phyloP scores from a whole-genome alignment of 2,113 vertebrate species.

The Aramus guarauna region DNA sequence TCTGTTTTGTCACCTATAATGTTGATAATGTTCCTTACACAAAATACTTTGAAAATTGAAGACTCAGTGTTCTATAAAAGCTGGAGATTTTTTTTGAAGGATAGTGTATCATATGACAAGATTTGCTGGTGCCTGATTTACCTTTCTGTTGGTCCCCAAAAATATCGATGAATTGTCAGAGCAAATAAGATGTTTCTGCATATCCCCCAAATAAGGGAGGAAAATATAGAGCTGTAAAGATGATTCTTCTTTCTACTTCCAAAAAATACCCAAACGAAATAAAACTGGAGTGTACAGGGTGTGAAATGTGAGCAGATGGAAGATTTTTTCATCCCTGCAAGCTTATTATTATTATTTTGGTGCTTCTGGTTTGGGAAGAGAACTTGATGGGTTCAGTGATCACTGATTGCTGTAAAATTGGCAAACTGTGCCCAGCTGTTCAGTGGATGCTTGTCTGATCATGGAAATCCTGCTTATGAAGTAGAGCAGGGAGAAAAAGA shows the following conservation, averaged over 20 bases:
- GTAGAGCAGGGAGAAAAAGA: not conserved
- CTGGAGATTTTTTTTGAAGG: not conserved
- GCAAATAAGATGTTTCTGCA: accelerated
- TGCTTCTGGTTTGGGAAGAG: conserved; percentile 56
- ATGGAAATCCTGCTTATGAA: conserved; percentile 38
- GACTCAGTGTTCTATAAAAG: not conserved
- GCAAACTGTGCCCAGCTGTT: conserved; percentile 58
- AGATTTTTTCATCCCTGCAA: conserved; percentile 57
- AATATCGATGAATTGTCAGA: not conserved
- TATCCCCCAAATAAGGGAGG: not conserved
- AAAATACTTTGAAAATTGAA: not conserved
- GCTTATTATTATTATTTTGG: conserved; percentile 67
- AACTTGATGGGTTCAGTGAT: conserved; percentile 62
- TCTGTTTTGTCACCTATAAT: not conserved
- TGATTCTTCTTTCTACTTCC: not conserved
- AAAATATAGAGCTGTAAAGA: not conserved
- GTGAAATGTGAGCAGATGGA: conserved; percentile 71
- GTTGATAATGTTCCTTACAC: not conserved
- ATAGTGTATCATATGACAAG: not conserved
- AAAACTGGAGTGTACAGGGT: not conserved
- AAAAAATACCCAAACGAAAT: not conserved
- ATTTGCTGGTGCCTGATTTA: not conserved
- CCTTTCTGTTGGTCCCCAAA: not conserved
- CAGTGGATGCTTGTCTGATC: conserved; percentile 34
- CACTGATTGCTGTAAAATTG: conserved; percentile 39